phyloP scores from a whole-genome alignment of 2,797 vertebrate species.

The Fistularia tabacaria region DNA sequence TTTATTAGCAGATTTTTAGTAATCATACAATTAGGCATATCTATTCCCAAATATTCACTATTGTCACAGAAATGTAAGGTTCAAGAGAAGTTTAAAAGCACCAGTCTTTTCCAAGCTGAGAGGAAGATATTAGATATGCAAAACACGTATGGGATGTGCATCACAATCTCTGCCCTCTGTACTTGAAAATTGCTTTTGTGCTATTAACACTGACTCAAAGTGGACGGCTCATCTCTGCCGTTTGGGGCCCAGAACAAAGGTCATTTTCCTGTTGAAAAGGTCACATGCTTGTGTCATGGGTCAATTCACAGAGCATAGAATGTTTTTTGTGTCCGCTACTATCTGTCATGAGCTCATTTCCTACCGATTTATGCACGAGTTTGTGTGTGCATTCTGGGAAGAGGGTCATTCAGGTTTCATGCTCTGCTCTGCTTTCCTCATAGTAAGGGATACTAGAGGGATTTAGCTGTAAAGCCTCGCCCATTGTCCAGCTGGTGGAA shows the following conservation, averaged over 20 bases:
- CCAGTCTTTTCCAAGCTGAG: not conserved
- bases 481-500: conserved; percentile 71
- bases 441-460: conserved; percentile 62
- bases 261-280: conserved; percentile 54
- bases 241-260: conserved; percentile 34
- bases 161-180: too few species aligned
- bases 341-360: conserved; percentile 37
- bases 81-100: conserved; percentile 13
- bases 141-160: too few species aligned
- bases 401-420: conserved; percentile 64
- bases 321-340: conserved; percentile 38
- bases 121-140: too few species aligned
- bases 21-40: too few species aligned
- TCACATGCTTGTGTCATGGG: conserved; percentile 44
- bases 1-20: too few species aligned
- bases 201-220: conserved; percentile 12
- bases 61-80: too few species aligned
- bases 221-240: conserved; percentile 14
- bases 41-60: too few species aligned
- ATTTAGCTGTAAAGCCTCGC: conserved; percentile 69
- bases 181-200: not conserved
- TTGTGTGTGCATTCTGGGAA: conserved; percentile 42
- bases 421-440: conserved; percentile 59
- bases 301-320: conserved; percentile 33
- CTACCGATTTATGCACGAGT: conserved; percentile 22